A percentile compares a stretch with the other conserved stretches of the same genome.
Conservation (phyloP, 2,888 invertebrate species). For the Himalopsyche tibetana region DNA sequence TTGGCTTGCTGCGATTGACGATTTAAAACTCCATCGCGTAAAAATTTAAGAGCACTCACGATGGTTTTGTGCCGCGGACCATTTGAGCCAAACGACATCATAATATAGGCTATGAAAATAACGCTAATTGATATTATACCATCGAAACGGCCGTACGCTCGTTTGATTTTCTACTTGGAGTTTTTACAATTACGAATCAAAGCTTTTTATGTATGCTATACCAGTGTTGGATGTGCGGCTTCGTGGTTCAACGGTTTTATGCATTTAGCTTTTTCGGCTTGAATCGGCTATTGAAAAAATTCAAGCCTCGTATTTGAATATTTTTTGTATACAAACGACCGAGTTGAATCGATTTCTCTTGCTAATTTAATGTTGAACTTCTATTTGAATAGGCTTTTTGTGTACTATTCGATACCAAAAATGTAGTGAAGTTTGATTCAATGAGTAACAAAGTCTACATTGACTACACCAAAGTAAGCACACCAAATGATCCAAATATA, state of each 20-base stretch:
- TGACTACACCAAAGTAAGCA: too few species aligned
- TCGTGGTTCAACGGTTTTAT: constrained; percentile 34
- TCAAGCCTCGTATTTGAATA: constrained; percentile 18
- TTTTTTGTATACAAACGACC: constrained; percentile 17
- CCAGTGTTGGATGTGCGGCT: constrained; percentile 6
- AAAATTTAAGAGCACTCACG: constrained; percentile 57
- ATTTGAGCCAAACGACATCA: constrained; percentile 52
- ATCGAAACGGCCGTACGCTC: constrained; percentile 47
- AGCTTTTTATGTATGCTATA: constrained; percentile 44
- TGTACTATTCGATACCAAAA: not conserved
- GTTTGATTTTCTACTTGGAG: constrained; percentile 51
- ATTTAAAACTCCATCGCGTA: constrained; percentile 38
- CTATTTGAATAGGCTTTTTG: not conserved
- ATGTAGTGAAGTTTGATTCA: too few species aligned
- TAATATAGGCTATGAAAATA: constrained; percentile 59
- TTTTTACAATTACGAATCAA: constrained; percentile 55
- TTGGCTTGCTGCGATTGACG: not conserved
- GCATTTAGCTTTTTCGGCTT: constrained; percentile 32
- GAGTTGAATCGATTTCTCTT: not conserved
- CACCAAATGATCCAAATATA: too few species aligned
- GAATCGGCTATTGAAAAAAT: constrained; percentile 23
- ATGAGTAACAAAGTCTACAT: too few species aligned
- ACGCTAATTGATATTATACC: constrained; percentile 60
- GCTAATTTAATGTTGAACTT: not conserved
- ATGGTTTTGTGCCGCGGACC: constrained; percentile 43